A percentile compares a stretch with the other conserved stretches of the same genome.
Evolutionary conservation across 2,113 vertebrate genomes (phyloP).

Genomic region (Aplodontia rufa): DNA sequence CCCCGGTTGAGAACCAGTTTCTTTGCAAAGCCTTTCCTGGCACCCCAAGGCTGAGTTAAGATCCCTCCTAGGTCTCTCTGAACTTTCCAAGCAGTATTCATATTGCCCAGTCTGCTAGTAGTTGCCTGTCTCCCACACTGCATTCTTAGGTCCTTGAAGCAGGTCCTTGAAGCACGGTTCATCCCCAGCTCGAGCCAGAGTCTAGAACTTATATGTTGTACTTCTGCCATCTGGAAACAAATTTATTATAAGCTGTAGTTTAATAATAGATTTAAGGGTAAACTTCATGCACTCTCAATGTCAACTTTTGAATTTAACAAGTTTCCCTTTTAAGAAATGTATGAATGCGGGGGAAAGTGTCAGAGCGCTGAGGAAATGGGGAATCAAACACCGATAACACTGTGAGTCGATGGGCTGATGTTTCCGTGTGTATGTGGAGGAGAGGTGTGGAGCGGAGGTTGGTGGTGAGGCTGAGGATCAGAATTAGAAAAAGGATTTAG

Average conservation of each 20-base stretch:
- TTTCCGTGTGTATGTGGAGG: background rate
- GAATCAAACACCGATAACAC: background rate
- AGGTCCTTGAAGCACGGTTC: background rate
- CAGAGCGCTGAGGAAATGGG: background rate
- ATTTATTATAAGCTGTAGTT: background rate
- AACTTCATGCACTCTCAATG: background rate
- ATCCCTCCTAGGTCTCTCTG: background rate
- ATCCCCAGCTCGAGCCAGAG: background rate
- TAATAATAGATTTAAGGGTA: slow-evolving; percentile 2
- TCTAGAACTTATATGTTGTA: background rate
- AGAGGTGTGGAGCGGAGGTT: rapidly evolving
- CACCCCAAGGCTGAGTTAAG: background rate
- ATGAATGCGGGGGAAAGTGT: background rate
- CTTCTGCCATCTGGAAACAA: background rate
- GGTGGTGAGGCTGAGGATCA: background rate
- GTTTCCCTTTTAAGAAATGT: background rate
- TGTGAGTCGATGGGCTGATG: background rate
- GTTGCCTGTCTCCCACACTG: background rate
- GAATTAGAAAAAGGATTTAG: background rate
- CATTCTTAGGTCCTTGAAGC: background rate
- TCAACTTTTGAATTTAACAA: background rate
- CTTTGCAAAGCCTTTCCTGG: background rate
- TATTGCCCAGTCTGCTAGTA: background rate
- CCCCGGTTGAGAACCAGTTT: background rate
- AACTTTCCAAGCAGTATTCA: background rate